Evolutionary conservation across 2,797 vertebrate species (phyloP).

Genomic region (Cephalopachus bancanus): DNA sequence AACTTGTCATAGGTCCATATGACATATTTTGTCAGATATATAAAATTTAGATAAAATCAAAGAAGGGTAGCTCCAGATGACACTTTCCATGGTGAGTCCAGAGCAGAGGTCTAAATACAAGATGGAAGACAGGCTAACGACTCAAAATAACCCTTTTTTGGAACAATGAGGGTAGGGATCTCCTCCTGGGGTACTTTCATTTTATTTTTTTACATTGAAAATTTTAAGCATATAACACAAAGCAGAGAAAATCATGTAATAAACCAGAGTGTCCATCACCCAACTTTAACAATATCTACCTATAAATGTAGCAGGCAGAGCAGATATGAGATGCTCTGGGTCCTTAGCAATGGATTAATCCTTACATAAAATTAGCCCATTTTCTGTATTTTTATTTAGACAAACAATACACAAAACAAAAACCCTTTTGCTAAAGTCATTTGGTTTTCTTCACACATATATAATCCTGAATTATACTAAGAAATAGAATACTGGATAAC

Average conservation of each 20-base stretch:
- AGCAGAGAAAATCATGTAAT: background rate
- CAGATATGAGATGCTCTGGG: background rate
- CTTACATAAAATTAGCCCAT: background rate
- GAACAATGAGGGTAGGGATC: background rate
- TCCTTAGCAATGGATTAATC: background rate
- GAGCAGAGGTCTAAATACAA: background rate
- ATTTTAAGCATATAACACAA: background rate
- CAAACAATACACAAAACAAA: background rate
- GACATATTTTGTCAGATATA: background rate
- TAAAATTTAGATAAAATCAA: background rate
- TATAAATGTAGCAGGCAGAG: background rate
- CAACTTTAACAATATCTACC: background rate
- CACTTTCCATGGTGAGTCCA: background rate
- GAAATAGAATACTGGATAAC: background rate
- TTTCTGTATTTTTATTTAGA: background rate
- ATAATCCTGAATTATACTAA: background rate
- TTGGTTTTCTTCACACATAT: background rate
- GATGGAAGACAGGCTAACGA: background rate
- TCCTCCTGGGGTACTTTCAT: background rate
- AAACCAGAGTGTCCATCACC: background rate
- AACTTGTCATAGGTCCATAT: background rate
- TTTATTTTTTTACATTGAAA: constrained; percentile 4
- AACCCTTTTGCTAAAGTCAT: background rate
- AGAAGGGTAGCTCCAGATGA: background rate
- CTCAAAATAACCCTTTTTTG: background rate